These are phyloP conservation scores for Trichomycterus rosablanca DNA, from an alignment of 2,113 vertebrate genomes.

Conservation along the genomic window DNA sequence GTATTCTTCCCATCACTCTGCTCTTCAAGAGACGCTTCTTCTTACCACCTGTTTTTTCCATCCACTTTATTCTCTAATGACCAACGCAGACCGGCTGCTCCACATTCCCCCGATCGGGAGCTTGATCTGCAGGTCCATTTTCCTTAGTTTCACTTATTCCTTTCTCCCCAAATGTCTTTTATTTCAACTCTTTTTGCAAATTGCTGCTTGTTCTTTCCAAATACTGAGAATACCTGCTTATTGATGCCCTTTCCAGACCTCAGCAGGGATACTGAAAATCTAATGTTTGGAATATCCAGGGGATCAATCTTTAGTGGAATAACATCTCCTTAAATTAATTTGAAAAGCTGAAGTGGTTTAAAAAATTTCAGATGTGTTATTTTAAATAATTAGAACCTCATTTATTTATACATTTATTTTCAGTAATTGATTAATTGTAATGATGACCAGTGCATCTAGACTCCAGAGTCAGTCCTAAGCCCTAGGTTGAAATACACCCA, in stretches of 20 bases:
- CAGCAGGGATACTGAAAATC: neutral
- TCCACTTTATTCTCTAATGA: slow-evolving; percentile 55
- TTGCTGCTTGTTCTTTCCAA: slow-evolving; percentile 52
- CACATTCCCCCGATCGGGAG: slow-evolving; percentile 25
- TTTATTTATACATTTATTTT: no score
- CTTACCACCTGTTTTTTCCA: slow-evolving; percentile 58
- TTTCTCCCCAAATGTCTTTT: slow-evolving; percentile 25
- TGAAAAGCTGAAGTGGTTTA: neutral
- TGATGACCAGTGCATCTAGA: no score
- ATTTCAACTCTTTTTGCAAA: slow-evolving; percentile 45
- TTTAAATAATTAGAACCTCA: no score
- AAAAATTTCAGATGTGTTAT: neutral
- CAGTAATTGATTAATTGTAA: no score
- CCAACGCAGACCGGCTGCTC: slow-evolving; percentile 63
- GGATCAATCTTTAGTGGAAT: neutral
- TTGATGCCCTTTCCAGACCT: neutral
- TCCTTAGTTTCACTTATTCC: slow-evolving; percentile 57
- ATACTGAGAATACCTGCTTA: slow-evolving; percentile 57
- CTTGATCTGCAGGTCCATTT: slow-evolving; percentile 45
- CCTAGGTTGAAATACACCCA: no score
- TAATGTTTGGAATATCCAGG: slow-evolving; percentile 1
- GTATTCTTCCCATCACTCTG: slow-evolving; percentile 22
- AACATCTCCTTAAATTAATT: neutral
- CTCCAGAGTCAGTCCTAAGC: no score
- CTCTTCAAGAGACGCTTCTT: slow-evolving; percentile 42